Base-by-base conservation (phyloP, 2,797 vertebrate genomes). In the Mus caroli region DNA sequence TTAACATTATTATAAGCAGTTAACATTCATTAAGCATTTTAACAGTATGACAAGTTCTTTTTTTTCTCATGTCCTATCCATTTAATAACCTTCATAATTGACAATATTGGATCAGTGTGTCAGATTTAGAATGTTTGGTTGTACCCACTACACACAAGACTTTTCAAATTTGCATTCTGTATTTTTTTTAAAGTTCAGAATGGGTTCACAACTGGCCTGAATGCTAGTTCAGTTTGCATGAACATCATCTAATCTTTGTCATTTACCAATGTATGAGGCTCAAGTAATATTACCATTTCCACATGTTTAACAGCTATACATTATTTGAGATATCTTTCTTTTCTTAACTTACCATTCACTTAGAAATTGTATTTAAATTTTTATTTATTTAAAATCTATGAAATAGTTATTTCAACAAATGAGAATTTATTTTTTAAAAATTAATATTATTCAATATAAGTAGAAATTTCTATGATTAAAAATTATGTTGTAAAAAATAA, bases 21-120 rank as follows among this genome's bases (percentile, higher is more conserved):
- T 93, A 94, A 31, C 28, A 54, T 94, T 95, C 93, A 82, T 56
- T 56, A 87, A 85, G 1, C 31, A 64, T 93, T 60, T 80, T 88
- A 88, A 60, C 14, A 37, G 10, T 62, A 69, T 75, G 19, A 17
- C 11, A 83, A 88, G 17, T 10, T 90, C 37, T n/a, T 87, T 80
- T 54, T 54, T 3, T 54, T 54, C 52, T 54, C 52, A 54, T 54
- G 52, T 15, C 52, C 15, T 54, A 54, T 54, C 52, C 52, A 54
- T 54, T 15, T 14, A 54, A 54, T 14, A 54, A 54, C 13, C 52
- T 54, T 54, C 52, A 54, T 54, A 54, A 14, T 54, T 54, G 52
- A 54, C 52, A 15, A 54, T 14, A 54, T 54, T 54, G 52, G 52
- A 15, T 54, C 52, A 54, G 52, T 54, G 52, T 54, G 52, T 54